Base-by-base conservation (phyloP, 2,797 vertebrate species). In the Gymnothorax reevesii region DNA sequence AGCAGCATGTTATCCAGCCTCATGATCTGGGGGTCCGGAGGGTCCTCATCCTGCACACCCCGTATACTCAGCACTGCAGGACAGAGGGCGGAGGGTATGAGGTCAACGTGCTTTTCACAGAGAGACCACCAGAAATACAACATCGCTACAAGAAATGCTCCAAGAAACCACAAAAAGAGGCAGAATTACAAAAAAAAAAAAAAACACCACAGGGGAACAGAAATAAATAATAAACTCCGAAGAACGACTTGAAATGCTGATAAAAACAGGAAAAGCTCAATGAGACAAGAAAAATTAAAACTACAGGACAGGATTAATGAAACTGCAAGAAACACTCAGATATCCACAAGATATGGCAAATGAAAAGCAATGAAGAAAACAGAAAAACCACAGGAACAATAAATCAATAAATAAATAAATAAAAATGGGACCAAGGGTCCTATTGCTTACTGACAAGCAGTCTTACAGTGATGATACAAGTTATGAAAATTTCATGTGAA, bases 1-100 rank as follows among this genome's bases (percentile, higher is more conserved):
- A 95, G 92, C 92, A 97, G 92, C 95, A 96, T 95, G 93, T 94
- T 96, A 89, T 96, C 95, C 92, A 96, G 92, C 57, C 94, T 90
- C 94, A 94, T 90, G 90, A 95, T 89, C 85, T 96, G 95, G 87
- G 95, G 91, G 77, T 94, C 93, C 0, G 94, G 94, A 82, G 93
- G 92, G 12, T 94, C 94, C 87, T 95, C 95, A n/a, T 95, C 93
- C 86, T 94, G 94, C 89, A 94, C 86, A 73, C 94, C 91, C 2
- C 88, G 90, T 88, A 95, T 93, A 90, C 92, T 95, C 86, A 95
- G 92, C 86, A 92, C 95, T 96, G 83, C 83, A 7, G 60, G 85
- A 66, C 49, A 42, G 73, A 22, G 20, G 42, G 64, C 20, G 4
- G 3, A 22, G 83, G 59, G 59, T 2, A 15, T 13, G 12, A 2